Conservation (phyloP, 2,797 vertebrate genomes). For the Ctenopoma multispine region DNA sequence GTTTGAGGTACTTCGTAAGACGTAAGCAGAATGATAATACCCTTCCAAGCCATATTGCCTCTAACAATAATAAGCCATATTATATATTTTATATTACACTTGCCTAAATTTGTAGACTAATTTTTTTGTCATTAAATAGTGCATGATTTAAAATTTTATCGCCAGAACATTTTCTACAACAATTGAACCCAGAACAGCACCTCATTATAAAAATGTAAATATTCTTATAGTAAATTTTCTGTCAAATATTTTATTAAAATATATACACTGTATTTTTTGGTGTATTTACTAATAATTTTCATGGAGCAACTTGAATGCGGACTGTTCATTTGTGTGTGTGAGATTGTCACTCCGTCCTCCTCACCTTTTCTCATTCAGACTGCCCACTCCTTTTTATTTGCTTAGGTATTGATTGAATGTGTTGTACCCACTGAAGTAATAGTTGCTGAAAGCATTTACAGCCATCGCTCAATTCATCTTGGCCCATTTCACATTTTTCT, state of each 20-base stretch:
- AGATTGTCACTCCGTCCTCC: constrained; percentile 51
- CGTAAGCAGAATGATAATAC: not conserved
- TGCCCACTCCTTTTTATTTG: constrained; percentile 83
- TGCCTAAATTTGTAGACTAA: not conserved
- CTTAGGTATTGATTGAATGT: constrained; percentile 85
- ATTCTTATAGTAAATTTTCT: not conserved
- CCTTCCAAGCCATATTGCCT: not conserved
- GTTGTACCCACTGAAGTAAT: constrained; percentile 85
- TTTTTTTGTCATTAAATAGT: not conserved
- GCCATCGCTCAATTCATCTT: constrained; percentile 79
- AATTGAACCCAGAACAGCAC: not conserved
- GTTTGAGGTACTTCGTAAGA: constrained; percentile 2
- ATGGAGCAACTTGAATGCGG: constrained; percentile 5
- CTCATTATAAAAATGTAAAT: no score
- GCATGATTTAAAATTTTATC: not conserved
- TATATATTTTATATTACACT: not conserved
- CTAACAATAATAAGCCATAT: not conserved
- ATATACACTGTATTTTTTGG: not conserved
- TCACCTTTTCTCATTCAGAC: constrained; percentile 76
- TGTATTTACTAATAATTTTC: constrained; percentile 12
- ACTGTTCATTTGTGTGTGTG: constrained; percentile 58
- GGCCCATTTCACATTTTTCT: constrained; percentile 57
- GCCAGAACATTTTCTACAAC: not conserved
- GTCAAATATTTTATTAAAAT: not conserved
- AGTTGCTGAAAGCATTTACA: constrained; percentile 87